Base-by-base conservation (phyloP, 2,888 invertebrate genomes). In the Caenorhabditis drosophilae region DNA sequence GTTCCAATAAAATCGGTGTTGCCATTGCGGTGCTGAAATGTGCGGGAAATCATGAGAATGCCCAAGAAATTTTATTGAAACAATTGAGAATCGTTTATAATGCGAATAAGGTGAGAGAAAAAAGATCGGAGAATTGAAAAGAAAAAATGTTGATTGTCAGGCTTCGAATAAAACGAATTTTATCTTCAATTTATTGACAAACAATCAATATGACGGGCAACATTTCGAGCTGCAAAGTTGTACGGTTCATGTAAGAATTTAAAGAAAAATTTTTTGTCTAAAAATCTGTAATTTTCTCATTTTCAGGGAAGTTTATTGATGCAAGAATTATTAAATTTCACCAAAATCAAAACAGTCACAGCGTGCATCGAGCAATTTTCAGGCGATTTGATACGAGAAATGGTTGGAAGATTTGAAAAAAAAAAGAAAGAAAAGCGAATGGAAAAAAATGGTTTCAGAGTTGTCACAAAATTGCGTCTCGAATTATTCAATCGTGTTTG, bases 151-250 rank as follows among this genome's bases (percentile, higher is more conserved):
- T n/a, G n/a, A n/a, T n/a, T 11, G 23, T 46, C 26, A 67, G 68
- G 49, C 50, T 9, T 52, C 61, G 0, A 72, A 62, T 12, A 71
- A 72, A 50, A 47, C 44, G 4, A 34, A 68, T 16, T 73, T 75
- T 22, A 40, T 75, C 16, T 42, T 67, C 34, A 76, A 76, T 45
- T 53, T 68, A 16, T 45, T 76, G n/a, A 68, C 76, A 12, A 44
- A 60, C 38, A 76, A 76, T 44, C 26, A 12, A 7, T 69, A 54
- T 20, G 57, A 70, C 27, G 69, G 68, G 18, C 12, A 27, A 15
- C 23, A 45, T 26, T 54, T 63, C 12, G 64, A 70, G 22, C 15
- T 56, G 1, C 38, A 61, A 6, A 58, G 58, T 49, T 61, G 48
- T 26, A 51, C 62, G 22, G 46, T 53, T 9, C 61, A 66, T 40